Conservation (phyloP, 2,888 invertebrate genomes). For the Aphidius colemani region DNA sequence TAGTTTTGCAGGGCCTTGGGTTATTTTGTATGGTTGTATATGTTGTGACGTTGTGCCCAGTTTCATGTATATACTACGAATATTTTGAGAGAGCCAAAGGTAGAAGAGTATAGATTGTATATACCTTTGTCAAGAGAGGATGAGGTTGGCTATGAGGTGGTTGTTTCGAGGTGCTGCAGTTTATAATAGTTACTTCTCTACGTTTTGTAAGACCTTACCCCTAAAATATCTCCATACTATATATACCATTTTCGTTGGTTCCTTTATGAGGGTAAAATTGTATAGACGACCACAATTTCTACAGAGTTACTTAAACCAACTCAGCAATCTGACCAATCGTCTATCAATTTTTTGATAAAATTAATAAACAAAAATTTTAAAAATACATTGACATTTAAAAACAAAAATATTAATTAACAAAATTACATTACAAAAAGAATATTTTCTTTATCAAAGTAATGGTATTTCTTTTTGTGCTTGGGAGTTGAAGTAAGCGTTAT, state of each 20-base stretch:
- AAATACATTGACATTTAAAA: too few species aligned
- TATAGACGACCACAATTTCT: constrained; percentile 51
- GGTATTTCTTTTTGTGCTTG: too few species aligned
- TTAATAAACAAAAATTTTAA: neutral
- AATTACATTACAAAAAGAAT: too few species aligned
- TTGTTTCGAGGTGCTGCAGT: constrained; percentile 60
- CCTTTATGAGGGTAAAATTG: constrained; percentile 22
- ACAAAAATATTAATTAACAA: too few species aligned
- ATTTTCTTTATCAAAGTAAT: too few species aligned
- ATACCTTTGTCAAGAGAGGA: too few species aligned
- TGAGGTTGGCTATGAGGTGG: constrained; percentile 46
- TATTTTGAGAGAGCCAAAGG: constrained; percentile 34
- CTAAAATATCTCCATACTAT: constrained; percentile 22
- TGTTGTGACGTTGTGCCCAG: constrained; percentile 14
- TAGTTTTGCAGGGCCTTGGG: constrained; percentile 54
- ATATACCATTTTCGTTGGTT: constrained; percentile 20
- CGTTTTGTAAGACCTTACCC: constrained; percentile 40
- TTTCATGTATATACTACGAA: constrained; percentile 4
- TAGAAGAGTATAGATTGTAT: constrained; percentile 37
- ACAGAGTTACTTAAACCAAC: constrained; percentile 60
- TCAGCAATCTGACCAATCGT: constrained; percentile 40
- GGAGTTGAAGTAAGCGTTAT: too few species aligned
- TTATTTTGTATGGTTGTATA: constrained; percentile 47
- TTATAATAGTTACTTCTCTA: constrained; percentile 60
- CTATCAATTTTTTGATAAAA: neutral